Conservation (phyloP, 2,113 vertebrate genomes). For the Trematocara marginatum region DNA sequence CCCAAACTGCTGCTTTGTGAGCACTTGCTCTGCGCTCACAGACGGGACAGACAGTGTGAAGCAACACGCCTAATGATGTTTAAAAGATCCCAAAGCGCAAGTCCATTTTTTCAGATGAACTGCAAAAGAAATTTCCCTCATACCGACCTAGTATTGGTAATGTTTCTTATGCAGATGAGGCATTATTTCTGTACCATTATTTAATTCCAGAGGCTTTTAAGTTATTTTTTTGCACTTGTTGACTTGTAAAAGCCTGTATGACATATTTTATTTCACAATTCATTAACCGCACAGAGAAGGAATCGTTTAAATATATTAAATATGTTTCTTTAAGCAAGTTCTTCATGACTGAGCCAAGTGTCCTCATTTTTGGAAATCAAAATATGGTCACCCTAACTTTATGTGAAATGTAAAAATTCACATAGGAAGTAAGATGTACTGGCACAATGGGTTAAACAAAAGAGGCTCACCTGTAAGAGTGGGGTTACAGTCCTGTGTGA, state of each 20-base stretch:
- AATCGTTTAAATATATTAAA: neutral
- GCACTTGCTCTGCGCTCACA: neutral
- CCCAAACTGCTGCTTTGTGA: neutral
- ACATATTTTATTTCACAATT: neutral
- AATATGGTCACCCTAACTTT: neutral
- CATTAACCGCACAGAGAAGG: neutral
- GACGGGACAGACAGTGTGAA: rapidly evolving
- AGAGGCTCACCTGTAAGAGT: neutral
- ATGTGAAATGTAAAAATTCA: neutral
- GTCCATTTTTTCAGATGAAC: neutral
- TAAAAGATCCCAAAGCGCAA: neutral
- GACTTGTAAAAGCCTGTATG: neutral
- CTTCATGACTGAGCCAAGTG: neutral
- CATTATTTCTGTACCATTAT: neutral
- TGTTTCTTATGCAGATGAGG: neutral
- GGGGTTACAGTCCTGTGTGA: neutral
- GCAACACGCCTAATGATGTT: neutral
- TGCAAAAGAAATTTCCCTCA: neutral
- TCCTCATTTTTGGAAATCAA: neutral
- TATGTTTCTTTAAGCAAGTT: neutral
- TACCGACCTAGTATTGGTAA: neutral
- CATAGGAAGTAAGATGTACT: neutral
- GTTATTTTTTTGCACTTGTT: neutral
- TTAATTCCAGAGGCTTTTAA: neutral
- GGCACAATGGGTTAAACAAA: neutral